Conservation (phyloP, 23 tunicate genomes). For the Ciona savignyi region DNA sequence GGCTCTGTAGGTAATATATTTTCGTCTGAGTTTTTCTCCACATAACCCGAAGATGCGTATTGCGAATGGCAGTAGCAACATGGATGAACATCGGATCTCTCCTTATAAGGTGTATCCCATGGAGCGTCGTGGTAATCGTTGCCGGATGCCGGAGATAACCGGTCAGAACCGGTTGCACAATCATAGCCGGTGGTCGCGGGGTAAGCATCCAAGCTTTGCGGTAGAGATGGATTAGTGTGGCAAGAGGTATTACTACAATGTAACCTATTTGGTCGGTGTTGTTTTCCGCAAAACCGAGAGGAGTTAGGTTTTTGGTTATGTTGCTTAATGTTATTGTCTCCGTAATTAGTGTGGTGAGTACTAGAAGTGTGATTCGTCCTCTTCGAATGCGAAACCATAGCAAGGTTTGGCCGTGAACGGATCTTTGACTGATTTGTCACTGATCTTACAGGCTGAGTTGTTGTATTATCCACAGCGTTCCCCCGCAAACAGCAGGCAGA, state of each 20-base stretch:
- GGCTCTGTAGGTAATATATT: not conserved
- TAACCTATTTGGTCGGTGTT: too few relatives aligned
- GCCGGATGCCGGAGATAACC: not conserved
- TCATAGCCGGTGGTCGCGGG: not conserved
- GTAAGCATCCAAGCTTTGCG: not conserved
- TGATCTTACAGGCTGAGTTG: too few relatives aligned
- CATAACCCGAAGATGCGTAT: not conserved
- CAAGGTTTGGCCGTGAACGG: not conserved
- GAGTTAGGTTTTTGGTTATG: too few relatives aligned
- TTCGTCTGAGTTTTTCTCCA: not conserved
- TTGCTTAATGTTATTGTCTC: too few relatives aligned
- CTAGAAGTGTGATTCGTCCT: too few relatives aligned
- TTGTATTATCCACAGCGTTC: not conserved
- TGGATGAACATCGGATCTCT: not conserved
- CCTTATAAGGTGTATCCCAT: slow-evolving; percentile 8
- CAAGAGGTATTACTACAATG: too few relatives aligned
- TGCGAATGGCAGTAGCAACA: not conserved
- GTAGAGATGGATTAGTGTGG: not conserved
- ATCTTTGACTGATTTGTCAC: not conserved
- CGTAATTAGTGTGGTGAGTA: too few relatives aligned
- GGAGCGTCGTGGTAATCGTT: slow-evolving; percentile 24
- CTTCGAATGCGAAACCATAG: not conserved
- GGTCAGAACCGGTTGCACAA: not conserved
- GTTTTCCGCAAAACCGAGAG: not conserved
- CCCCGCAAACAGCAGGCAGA: not conserved